phyloP scores from a whole-genome alignment of 2,113 vertebrate genomes.

The Corythaeola cristata region DNA sequence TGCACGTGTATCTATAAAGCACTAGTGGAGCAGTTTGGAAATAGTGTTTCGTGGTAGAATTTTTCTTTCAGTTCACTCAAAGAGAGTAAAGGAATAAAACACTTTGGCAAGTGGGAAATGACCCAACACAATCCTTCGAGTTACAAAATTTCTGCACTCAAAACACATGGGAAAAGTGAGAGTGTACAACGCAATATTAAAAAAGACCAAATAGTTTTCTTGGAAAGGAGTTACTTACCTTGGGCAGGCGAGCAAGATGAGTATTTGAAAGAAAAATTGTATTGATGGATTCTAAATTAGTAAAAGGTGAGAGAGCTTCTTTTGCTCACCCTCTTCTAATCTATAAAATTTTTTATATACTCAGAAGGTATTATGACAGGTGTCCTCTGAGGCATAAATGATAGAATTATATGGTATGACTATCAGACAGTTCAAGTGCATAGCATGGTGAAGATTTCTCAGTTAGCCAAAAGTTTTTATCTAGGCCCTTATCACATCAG shows the following conservation, averaged over 20 bases:
- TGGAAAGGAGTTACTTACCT: background rate
- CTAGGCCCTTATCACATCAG: background rate
- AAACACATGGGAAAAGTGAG: background rate
- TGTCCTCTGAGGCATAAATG: background rate
- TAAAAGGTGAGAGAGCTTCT: background rate
- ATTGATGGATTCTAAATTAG: background rate
- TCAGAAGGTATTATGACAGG: background rate
- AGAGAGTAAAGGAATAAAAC: background rate
- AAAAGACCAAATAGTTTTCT: background rate
- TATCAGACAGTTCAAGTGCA: background rate
- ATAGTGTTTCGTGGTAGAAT: background rate
- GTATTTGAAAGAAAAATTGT: background rate
- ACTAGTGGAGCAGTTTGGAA: background rate
- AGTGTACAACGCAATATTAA: background rate
- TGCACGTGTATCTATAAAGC: background rate
- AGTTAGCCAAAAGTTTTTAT: background rate
- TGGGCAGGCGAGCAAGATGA: background rate
- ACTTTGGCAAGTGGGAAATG: background rate
- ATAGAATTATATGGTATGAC: background rate
- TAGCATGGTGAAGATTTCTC: background rate
- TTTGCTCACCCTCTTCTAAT: background rate
- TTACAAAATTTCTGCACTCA: background rate
- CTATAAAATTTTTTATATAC: background rate
- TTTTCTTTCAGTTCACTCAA: background rate
- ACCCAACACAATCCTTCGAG: background rate